Evolutionary conservation across 2,797 vertebrate genomes (phyloP).

Genomic region (Notoglanidium macrostoma): DNA sequence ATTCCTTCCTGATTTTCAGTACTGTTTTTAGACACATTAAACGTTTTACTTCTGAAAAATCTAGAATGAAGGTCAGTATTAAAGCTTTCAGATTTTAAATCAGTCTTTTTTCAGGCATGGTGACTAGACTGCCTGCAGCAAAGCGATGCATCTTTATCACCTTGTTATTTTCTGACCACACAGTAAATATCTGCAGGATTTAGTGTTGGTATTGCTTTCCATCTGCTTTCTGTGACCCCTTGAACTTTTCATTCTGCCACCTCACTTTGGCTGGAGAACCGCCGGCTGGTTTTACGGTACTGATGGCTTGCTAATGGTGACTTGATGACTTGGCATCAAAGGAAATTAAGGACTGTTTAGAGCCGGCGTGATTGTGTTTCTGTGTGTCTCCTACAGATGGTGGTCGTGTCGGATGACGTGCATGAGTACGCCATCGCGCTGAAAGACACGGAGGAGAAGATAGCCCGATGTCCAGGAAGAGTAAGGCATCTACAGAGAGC

Average conservation of each 20-base stretch:
- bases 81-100: neutral
- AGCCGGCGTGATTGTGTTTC: neutral
- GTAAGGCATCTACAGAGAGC: slow-evolving; percentile 53
- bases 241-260: slow-evolving; percentile 4
- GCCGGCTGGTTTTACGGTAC: neutral
- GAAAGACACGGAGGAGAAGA: slow-evolving; percentile 96
- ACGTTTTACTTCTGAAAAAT: neutral
- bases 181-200: neutral
- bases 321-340: slow-evolving; percentile 1
- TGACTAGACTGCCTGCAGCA: neutral
- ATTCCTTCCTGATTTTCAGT: neutral
- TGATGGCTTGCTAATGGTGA: neutral
- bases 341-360: neutral
- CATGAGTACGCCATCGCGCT: slow-evolving; percentile 92
- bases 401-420: slow-evolving; percentile 95
- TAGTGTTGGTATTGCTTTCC: neutral
- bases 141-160: neutral
- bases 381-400: slow-evolving; percentile 80
- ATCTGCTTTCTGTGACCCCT: neutral
- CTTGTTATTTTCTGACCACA: neutral
- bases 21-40: neutral
- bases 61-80: neutral
- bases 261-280: neutral
- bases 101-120: neutral
- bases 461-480: slow-evolving; percentile 83